phyloP scores from a whole-genome alignment of 2,797 vertebrate species.

The Lacerta bilineata region DNA sequence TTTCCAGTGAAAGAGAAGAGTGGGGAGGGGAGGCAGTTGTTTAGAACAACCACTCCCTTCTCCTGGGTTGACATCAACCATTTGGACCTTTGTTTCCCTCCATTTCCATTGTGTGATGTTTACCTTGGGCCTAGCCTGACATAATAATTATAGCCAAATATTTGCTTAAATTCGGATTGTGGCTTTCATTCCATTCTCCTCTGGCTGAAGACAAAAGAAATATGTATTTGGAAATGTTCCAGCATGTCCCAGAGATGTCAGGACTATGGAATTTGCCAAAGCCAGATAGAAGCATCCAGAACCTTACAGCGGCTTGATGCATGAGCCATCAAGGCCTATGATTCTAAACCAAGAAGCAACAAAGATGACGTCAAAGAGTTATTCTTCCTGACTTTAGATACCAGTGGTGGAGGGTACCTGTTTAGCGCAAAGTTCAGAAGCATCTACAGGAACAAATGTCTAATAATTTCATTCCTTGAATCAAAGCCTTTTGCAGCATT shows the following conservation, averaged over 20 bases:
- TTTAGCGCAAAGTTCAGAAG: not conserved
- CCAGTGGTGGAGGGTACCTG: not conserved
- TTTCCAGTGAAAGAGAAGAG: not conserved
- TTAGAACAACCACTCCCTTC: slow-evolving; percentile 29
- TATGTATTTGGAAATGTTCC: slow-evolving; percentile 60
- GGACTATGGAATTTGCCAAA: slow-evolving; percentile 61
- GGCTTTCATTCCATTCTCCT: slow-evolving; percentile 64
- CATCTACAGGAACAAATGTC: not conserved
- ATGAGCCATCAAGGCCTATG: slow-evolving; percentile 56
- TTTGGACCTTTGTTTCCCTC: slow-evolving; percentile 48
- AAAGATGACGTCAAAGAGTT: not conserved
- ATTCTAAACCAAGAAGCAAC: slow-evolving; percentile 53
- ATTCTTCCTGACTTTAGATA: slow-evolving; percentile 37
- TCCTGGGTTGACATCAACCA: slow-evolving; percentile 28
- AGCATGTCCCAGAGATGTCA: slow-evolving; percentile 63
- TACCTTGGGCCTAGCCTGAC: slow-evolving; percentile 67
- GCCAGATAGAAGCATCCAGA: slow-evolving; percentile 54
- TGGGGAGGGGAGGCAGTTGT: not conserved
- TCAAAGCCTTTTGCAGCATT: not conserved
- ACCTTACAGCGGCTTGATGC: slow-evolving; percentile 56
- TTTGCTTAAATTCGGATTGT: slow-evolving; percentile 70
- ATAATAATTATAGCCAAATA: slow-evolving; percentile 74
- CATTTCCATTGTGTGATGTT: slow-evolving; percentile 67
- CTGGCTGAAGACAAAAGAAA: slow-evolving; percentile 63
- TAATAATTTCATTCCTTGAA: not conserved